These are phyloP conservation scores for Plagodis dolabraria DNA, from an alignment of 2,888 invertebrate genomes.

Conservation along the genomic window DNA sequence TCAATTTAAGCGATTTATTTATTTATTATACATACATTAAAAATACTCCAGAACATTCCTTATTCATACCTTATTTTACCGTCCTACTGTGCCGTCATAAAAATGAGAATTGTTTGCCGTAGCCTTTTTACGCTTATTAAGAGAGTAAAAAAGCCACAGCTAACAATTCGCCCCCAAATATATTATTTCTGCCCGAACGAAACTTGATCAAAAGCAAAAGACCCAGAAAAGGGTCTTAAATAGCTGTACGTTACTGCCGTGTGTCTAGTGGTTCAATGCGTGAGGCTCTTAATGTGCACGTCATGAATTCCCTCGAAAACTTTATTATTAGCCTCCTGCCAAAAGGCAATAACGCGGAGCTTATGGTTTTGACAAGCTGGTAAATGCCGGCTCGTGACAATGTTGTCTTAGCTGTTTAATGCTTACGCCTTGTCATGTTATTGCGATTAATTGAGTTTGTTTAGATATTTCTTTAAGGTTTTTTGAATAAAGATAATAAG, in stretches of 20 bases:
- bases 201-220: constrained; percentile 1
- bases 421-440: background rate
- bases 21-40: too few relatives aligned
- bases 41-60: too few relatives aligned
- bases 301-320: constrained; percentile 47
- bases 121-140: too few relatives aligned
- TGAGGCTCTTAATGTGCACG: constrained; percentile 31
- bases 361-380: constrained; percentile 35
- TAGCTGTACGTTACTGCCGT: constrained; percentile 12
- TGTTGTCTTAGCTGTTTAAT: background rate
- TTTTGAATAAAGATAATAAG: too few relatives aligned
- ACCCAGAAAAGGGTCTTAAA: constrained; percentile 14
- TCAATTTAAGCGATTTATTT: too few relatives aligned
- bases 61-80: too few relatives aligned
- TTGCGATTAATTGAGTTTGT: too few relatives aligned
- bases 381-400: constrained; percentile 23
- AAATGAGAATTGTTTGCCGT: too few relatives aligned
- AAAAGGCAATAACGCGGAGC: constrained; percentile 43
- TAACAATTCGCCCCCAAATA: constrained; percentile 7
- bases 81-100: too few relatives aligned
- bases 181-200: constrained; percentile 2
- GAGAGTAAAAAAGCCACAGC: too few relatives aligned
- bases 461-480: too few relatives aligned
- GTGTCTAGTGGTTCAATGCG: constrained; percentile 33
- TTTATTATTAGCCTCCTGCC: constrained; percentile 47